A percentile compares a stretch with the other conserved stretches of the same genome.
These are phyloP conservation scores for Neotoma lepida DNA, from an alignment of 2,113 vertebrate species.

Conservation along the genomic window DNA sequence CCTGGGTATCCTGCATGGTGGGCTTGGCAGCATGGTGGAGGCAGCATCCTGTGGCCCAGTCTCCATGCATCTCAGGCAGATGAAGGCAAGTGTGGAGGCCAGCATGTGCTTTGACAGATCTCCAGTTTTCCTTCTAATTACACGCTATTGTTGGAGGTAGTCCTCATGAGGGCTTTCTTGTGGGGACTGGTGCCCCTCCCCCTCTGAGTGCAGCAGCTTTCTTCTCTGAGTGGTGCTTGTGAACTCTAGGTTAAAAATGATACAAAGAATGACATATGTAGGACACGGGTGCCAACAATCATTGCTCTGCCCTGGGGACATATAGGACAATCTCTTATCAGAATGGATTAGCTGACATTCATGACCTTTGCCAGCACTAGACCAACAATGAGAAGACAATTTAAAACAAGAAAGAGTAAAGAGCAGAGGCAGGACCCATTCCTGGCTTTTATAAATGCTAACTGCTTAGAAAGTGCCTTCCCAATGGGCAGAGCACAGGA, in stretches of 20 bases:
- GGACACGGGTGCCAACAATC: not conserved
- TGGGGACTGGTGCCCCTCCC: not conserved
- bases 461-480: slow-evolving; percentile 3
- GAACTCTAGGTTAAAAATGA: not conserved
- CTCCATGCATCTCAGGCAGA: not conserved
- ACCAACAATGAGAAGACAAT: not conserved
- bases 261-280: not conserved
- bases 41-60: not conserved
- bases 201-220: not conserved
- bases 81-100: not conserved
- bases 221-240: not conserved
- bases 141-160: slow-evolving; percentile 24
- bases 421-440: not conserved
- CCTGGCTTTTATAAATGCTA: not conserved
- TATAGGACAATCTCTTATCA: not conserved
- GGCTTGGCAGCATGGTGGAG: not conserved
- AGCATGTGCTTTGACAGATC: slow-evolving; percentile 36
- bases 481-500: not conserved
- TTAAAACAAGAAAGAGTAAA: not conserved
- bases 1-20: not conserved
- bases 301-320: not conserved
- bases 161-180: not conserved
- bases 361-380: not conserved
- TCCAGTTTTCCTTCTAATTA: slow-evolving; percentile 53
- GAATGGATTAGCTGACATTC: not conserved